Conservation (phyloP, 2,888 invertebrate genomes). For the Eristalis arbustorum region DNA sequence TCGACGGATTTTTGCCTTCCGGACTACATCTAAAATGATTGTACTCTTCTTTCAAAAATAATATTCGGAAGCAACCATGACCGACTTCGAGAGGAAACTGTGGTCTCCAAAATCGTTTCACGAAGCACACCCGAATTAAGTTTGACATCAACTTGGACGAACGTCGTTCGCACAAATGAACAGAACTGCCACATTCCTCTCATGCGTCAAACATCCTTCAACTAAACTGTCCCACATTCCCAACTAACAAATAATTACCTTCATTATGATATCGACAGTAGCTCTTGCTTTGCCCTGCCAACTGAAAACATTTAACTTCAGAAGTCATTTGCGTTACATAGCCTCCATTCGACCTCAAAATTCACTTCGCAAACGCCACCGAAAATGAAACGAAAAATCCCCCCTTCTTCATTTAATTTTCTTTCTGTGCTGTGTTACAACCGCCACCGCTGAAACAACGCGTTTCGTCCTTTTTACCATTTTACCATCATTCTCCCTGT, state of each 20-base stretch:
- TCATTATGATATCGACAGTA: not conserved
- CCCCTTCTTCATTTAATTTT: not conserved
- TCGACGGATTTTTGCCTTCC: too few relatives aligned
- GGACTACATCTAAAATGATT: too few relatives aligned
- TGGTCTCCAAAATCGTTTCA: too few relatives aligned
- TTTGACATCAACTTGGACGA: too few relatives aligned
- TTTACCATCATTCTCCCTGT: conserved; percentile 51
- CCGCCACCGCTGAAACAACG: not conserved
- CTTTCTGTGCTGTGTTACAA: not conserved
- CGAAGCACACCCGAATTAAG: too few relatives aligned
- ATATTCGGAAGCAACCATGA: too few relatives aligned
- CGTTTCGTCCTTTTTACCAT: conserved; percentile 48
- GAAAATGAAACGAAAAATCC: not conserved
- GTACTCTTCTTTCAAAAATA: too few relatives aligned
- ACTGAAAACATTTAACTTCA: conserved; percentile 8
- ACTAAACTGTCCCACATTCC: not conserved
- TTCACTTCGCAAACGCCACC: not conserved
- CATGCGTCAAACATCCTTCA: too few relatives aligned
- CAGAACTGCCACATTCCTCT: too few relatives aligned
- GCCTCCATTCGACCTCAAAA: conserved; percentile 13
- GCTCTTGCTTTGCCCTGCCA: not conserved
- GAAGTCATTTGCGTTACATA: conserved; percentile 7
- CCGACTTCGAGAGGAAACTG: too few relatives aligned
- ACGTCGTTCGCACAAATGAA: too few relatives aligned
- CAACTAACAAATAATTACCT: not conserved